A percentile compares a stretch with the other conserved stretches of the same genome.
phyloP scores from a whole-genome alignment of 2,797 vertebrate genomes.

The Cyclopterus lumpus region DNA sequence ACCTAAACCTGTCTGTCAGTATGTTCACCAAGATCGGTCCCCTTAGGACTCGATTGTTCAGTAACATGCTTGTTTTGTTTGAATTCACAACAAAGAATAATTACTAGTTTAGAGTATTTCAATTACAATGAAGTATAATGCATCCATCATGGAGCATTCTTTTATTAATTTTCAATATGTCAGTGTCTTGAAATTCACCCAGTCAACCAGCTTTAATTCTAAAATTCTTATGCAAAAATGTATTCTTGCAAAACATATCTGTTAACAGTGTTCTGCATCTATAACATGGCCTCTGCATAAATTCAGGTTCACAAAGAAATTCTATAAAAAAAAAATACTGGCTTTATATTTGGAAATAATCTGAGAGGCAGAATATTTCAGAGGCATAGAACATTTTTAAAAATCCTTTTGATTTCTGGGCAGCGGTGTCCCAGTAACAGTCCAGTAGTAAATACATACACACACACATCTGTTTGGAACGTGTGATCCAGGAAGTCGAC shows the following conservation, averaged over 20 bases:
- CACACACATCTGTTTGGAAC: background rate
- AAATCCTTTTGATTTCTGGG: slow-evolving; percentile 21
- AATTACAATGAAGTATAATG: background rate
- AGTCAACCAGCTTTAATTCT: slow-evolving; percentile 1
- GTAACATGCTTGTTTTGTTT: slow-evolving; percentile 2
- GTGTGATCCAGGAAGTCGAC: slow-evolving; percentile 34
- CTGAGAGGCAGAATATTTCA: slow-evolving; percentile 41
- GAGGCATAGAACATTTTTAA: slow-evolving; percentile 20
- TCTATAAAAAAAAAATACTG: slow-evolving; percentile 40
- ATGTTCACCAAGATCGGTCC: background rate
- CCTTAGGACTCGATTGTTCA: slow-evolving; percentile 4
- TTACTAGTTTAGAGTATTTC: slow-evolving; percentile 2
- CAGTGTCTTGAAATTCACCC: background rate
- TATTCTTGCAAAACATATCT: background rate
- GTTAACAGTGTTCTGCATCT: background rate
- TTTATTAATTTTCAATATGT: background rate
- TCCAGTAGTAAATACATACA: slow-evolving; percentile 50
- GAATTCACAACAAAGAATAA: slow-evolving; percentile 21
- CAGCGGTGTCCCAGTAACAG: slow-evolving; percentile 50
- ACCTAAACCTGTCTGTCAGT: background rate
- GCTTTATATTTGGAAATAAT: slow-evolving; percentile 28
- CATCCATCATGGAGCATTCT: background rate
- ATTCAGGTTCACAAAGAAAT: slow-evolving; percentile 5
- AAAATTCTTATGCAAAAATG: slow-evolving; percentile 26
- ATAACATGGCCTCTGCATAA: slow-evolving; percentile 1